Base-by-base conservation (phyloP, 1,140 invertebrate species). In the Nasonia giraulti region DNA sequence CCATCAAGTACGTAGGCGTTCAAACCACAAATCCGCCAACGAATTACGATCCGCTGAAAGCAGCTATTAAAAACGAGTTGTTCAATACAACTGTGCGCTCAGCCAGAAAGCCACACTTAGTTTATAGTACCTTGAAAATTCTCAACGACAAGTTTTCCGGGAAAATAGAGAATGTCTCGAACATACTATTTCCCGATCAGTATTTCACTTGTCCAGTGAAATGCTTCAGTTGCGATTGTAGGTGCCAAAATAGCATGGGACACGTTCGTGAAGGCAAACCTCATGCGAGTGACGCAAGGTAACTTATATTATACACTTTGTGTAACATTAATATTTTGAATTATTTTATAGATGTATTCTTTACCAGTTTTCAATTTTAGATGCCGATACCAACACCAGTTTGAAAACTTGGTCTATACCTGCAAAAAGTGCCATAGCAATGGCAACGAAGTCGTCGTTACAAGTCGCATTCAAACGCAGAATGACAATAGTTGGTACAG, bases 91-190 rank as follows among this genome's bases (percentile, higher is more conserved):
- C 94, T 10, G 95, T 97, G 5, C 92, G 97, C 79, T 96, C 96
- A 1, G 93, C 95, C 2, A 93, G 96, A 55, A 94, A 94, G 84
- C 95, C 96, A 7, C 91, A 94, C 76, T 92, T 96, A 55, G 94
- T 97, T 80, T 97, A 95, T 88, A 92, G 93, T 71, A 95, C 95
- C 0, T 92, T 97, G 10, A 96, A 96, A 92, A 94, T 95, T 50
- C 92, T 98, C 20, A 97, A 97, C 92, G 95, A 96, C 76, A 97
- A 96, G 90, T 97, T 97, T 89, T 95, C 94, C 88, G 96, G 95
- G 6, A 94, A 95, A 82, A 95, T 97, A 47, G 94, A 94, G 68
- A 95, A 95, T 86, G 92, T 93, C 73, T 90, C 94, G 17, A 94
- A 94, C 71, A 94, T 95, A 87, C 93, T 96, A 71, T 97, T 97